Base-by-base conservation (phyloP, 2,888 invertebrate genomes). In the Choreutis nemorana region DNA sequence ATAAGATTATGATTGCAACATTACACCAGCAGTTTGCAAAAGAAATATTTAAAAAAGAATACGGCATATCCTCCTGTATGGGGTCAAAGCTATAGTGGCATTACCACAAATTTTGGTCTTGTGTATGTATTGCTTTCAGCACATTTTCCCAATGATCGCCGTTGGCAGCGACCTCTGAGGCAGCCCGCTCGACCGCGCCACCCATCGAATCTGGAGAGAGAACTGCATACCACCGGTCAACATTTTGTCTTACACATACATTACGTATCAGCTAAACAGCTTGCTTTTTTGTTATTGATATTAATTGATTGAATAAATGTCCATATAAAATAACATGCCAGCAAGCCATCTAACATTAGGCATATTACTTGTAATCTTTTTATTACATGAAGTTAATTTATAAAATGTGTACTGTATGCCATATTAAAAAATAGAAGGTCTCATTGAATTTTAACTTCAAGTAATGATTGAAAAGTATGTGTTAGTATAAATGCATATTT, bases 111-210 rank as follows among this genome's bases (percentile, higher is more conserved):
- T 65, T 71, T 64, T 68, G 70, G 48, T 79, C 77, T 72, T 77
- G 78, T 64, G 73, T 61, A 61, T 72, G 71, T 48, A 77, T 72
- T 43, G 77, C 65, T 72, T 78, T 79, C 80, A 85, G 81, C 67
- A 81, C 81, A 72, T 82, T 82, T 82, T 85, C 85, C 80, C 83
- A 84, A 63, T 80, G 82, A 78, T 84, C 84, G 55, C 84, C 84
- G 70, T 82, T 82, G 70, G 73, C 65, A 60, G 83, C 83, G 55
- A 84, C 84, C 59, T 83, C 83, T 61, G 67, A 68, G 57, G 84
- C 82, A 51, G 81, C 81, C 45, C 75, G 82, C 38, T 50, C 79
- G 40, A 67, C 66, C 26, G 66, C 42, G 34, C 68, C 55, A 70
- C 68, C 67, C 58, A 64, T 58, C 62, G 49, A 40, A 80, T 78